Conservation (phyloP, 2,888 invertebrate genomes). For the Carcina quercana region DNA sequence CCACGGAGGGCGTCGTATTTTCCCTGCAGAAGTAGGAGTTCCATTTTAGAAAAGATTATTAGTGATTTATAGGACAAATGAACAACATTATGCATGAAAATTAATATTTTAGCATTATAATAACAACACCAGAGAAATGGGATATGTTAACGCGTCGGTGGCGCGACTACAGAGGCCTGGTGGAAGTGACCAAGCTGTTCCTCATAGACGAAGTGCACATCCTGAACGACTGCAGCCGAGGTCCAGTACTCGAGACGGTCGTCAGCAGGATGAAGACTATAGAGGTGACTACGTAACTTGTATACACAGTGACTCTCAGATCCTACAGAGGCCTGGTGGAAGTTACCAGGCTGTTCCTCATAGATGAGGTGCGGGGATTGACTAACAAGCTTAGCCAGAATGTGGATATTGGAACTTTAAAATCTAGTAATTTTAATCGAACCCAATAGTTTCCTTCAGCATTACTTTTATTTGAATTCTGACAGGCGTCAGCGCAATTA, state of each 20-base stretch:
- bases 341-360: conserved; percentile 78
- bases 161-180: conserved; percentile 78
- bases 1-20: no score
- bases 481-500: conserved; percentile 55
- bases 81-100: no score
- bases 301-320: no score
- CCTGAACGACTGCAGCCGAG: conserved; percentile 80
- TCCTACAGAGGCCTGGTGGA: conserved; percentile 76
- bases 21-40: no score
- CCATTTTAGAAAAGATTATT: no score
- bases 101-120: conserved; percentile 71
- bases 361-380: conserved; percentile 89
- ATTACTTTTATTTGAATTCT: no score
- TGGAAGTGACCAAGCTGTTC: conserved; percentile 78
- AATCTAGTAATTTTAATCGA: no score
- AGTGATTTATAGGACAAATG: no score
- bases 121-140: conserved; percentile 92
- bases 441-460: no score
- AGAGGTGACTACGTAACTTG: conserved; percentile 46
- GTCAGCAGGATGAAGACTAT: conserved; percentile 88
- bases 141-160: conserved; percentile 85
- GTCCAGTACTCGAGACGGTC: conserved; percentile 85
- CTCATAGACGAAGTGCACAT: conserved; percentile 87
- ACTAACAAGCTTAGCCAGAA: no score
- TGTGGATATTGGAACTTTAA: no score